phyloP scores from a whole-genome alignment of 2,888 invertebrate species.

The Charanyca ferruginea region DNA sequence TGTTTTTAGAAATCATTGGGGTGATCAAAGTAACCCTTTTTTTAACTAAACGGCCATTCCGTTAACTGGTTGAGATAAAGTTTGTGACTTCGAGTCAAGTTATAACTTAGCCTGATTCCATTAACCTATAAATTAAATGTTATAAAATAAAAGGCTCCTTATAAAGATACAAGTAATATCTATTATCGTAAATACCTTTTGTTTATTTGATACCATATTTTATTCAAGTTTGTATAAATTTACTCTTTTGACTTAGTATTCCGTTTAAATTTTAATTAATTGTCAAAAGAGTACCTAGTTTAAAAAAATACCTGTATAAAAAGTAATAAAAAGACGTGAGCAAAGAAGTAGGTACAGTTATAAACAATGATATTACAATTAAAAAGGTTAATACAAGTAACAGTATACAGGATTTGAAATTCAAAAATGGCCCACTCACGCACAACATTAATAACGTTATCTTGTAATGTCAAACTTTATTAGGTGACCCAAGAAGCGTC shows the following conservation, averaged over 20 bases:
- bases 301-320: no score
- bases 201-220: background rate
- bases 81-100: conserved; percentile 14
- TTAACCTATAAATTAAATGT: conserved; percentile 11
- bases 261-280: conserved; percentile 23
- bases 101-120: conserved; percentile 11
- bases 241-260: background rate
- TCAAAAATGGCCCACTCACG: no score
- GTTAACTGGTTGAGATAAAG: conserved; percentile 23
- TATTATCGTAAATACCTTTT: conserved; percentile 27
- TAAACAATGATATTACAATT: no score
- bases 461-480: no score
- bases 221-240: conserved; percentile 4
- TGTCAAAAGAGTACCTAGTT: no score
- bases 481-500: no score
- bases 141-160: background rate
- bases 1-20: conserved; percentile 46
- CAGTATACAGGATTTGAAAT: no score
- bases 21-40: conserved; percentile 34
- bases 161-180: conserved; percentile 4
- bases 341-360: no score
- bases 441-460: no score
- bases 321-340: no score
- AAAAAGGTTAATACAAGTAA: no score
- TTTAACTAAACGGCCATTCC: conserved; percentile 22